Evolutionary conservation across 2,797 vertebrate genomes (phyloP), one percentile per base, ranked within the genome.

Genomic region (Manis javanica): DNA sequence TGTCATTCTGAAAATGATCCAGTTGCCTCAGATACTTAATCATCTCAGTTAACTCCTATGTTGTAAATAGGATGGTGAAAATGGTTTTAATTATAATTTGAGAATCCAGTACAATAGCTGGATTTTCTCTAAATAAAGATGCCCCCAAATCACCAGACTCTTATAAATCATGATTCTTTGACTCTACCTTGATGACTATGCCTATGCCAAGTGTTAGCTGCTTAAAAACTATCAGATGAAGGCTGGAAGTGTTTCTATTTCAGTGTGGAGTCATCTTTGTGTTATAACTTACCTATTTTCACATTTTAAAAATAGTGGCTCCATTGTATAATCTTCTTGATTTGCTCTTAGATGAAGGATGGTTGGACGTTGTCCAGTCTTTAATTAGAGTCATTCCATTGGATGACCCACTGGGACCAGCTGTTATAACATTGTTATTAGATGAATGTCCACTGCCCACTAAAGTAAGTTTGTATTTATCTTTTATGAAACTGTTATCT

Each of bases 331-430:
- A 2, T 93, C 88, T 97, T 98, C 96, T 97, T 98, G 77, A 98
- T 98, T 98, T 98, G 72, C 93, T 98, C 89, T 95, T 98, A 99
- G 99, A 99, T 99, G 99, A 99, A 96, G 99, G 99, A 96, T 99
- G 99, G 99, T 98, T 99, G 97, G 99, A 99, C 97, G 99, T 99
- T 97, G 99, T 99, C 97, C 99, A 99, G 24, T 99, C 99, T 97
- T 98, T 99, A 98, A 99, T 99, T 98, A 99, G 99, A 98, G 99
- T 99, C 98, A 99, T 99, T 98, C 99, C 99, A 85, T 98, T 99
- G 98, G 99, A 99, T 97, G 99, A 99, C 98, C 99, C 99, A 3
- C 95, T 99, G 98, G 99, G 99, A 98, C 99, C 99, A 95, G 99
- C 99, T 98, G 99, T 99, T 88, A 99, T 99, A 98, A 99, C 99